Evolutionary conservation across 2,888 invertebrate species (phyloP).

Genomic region (Sisyra nigra): DNA sequence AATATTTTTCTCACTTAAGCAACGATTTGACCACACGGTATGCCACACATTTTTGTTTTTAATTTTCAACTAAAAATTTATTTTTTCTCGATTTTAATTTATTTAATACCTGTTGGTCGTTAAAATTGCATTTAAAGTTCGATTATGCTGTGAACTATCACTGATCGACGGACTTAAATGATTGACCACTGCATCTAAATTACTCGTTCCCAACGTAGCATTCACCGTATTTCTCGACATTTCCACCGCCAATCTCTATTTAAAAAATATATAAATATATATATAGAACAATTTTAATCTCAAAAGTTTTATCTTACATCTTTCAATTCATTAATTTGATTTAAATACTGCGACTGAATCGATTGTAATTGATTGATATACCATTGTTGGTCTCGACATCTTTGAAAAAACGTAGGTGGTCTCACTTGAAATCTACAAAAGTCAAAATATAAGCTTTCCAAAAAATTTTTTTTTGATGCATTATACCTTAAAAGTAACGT

Average conservation of each 20-base stretch:
- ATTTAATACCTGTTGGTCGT: slow-evolving; percentile 2
- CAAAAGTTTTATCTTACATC: slow-evolving; percentile 36
- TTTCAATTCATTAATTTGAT: slow-evolving; percentile 72
- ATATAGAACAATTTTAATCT: neutral
- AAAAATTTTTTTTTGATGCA: neutral
- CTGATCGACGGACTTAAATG: neutral
- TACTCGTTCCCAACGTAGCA: slow-evolving; percentile 25
- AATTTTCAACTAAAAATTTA: too few species aligned
- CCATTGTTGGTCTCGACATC: slow-evolving; percentile 86
- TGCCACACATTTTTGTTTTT: too few species aligned
- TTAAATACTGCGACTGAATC: slow-evolving; percentile 61
- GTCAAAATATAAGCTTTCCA: slow-evolving; percentile 8
- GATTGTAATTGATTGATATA: slow-evolving; percentile 73
- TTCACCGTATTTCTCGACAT: slow-evolving; percentile 48
- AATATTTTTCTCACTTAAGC: too few species aligned
- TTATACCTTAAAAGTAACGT: slow-evolving; percentile 62
- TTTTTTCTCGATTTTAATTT: too few species aligned
- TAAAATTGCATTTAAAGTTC: neutral
- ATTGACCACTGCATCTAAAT: slow-evolving; percentile 1
- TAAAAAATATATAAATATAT: neutral
- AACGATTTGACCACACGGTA: too few species aligned
- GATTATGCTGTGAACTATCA: neutral
- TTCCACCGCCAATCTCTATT: slow-evolving; percentile 46
- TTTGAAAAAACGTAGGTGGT: slow-evolving; percentile 85
- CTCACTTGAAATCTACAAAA: slow-evolving; percentile 66